Conservation (phyloP, 2,797 vertebrate species). For the Liasis olivaceus region DNA sequence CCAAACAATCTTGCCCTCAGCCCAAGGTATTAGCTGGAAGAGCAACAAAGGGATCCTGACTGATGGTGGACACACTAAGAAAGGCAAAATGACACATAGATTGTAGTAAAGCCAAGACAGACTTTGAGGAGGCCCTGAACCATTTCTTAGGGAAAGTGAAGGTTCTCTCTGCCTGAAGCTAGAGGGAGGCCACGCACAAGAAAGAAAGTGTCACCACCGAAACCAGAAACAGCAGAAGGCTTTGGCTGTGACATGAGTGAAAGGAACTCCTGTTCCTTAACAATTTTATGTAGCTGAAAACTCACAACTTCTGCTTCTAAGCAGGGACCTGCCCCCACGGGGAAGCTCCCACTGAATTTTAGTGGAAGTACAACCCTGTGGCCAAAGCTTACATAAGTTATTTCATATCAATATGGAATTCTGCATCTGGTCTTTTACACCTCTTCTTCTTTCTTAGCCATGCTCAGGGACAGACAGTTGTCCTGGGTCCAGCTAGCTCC, state of each 20-base stretch:
- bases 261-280: neutral
- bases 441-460: neutral
- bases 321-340: neutral
- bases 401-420: neutral
- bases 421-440: neutral
- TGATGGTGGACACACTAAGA: constrained; percentile 37
- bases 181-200: neutral
- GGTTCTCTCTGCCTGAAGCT: neutral
- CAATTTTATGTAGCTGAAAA: neutral
- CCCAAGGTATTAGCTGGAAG: constrained; percentile 54
- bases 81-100: constrained; percentile 12
- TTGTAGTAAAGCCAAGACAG: neutral
- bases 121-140: constrained; percentile 12
- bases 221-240: constrained; percentile 10
- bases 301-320: neutral
- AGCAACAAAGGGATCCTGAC: constrained; percentile 56
- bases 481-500: neutral
- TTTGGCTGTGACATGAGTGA: constrained; percentile 18
- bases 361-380: neutral
- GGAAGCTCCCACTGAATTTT: neutral
- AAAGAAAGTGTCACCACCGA: accelerated
- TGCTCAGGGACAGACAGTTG: neutral
- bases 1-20: constrained; percentile 47
- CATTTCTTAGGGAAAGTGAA: neutral
- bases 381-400: neutral